Conservation (phyloP, 2,888 invertebrate species). For the Xanthia icteritia region DNA sequence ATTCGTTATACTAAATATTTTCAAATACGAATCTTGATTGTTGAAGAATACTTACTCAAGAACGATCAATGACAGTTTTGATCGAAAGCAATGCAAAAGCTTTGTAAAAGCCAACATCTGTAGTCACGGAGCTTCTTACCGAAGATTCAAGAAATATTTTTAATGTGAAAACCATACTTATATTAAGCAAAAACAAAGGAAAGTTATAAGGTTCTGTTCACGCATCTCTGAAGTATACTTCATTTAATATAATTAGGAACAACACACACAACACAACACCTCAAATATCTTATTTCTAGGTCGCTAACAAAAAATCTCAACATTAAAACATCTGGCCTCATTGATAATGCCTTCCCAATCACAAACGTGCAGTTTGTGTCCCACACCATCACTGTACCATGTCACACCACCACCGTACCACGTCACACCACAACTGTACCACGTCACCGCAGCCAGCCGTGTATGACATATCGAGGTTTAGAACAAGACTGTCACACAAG, state of each 20-base stretch:
- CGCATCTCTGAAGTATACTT: no score
- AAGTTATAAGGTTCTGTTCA: background rate
- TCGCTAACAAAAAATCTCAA: constrained; percentile 11
- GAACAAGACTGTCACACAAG: background rate
- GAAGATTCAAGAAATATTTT: background rate
- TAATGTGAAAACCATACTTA: background rate
- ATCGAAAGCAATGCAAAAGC: background rate
- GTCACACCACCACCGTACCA: no score
- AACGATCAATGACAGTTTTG: no score
- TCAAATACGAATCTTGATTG: background rate
- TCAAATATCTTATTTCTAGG: background rate
- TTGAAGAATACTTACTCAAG: background rate
- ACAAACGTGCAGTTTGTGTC: constrained; percentile 8
- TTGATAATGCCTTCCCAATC: constrained; percentile 22
- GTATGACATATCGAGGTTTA: background rate
- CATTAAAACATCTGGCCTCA: background rate
- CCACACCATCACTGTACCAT: background rate
- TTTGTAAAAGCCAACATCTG: background rate
- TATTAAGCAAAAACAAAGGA: background rate
- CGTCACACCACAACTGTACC: no score
- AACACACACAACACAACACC: no score
- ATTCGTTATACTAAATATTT: background rate
- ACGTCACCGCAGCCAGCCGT: background rate
- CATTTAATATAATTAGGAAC: no score
- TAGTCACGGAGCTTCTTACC: background rate